phyloP scores from a whole-genome alignment of 1,140 invertebrate genomes.

The Saccostrea cuccullata region DNA sequence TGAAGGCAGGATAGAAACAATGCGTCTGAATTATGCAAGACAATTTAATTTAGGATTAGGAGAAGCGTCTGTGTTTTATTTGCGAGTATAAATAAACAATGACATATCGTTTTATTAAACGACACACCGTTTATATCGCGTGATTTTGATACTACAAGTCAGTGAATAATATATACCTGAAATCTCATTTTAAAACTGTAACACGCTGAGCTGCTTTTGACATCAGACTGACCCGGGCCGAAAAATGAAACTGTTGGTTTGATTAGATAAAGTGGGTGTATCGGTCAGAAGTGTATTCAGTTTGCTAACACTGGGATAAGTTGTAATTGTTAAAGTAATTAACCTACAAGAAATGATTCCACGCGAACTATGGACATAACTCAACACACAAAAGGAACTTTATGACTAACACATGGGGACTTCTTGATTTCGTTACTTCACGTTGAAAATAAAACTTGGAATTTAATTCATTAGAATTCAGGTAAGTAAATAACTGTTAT shows the following conservation, averaged over 20 bases:
- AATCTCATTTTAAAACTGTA: background rate
- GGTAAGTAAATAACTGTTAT: background rate
- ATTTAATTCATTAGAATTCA: slow-evolving; percentile 25
- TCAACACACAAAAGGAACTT: background rate
- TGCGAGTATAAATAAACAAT: background rate
- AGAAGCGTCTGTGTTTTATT: background rate
- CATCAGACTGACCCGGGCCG: background rate
- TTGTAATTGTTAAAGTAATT: background rate
- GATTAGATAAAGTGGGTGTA: slow-evolving; percentile 12
- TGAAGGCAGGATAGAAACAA: background rate
- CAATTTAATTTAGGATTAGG: slow-evolving; percentile 10
- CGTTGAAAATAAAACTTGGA: slow-evolving; percentile 2
- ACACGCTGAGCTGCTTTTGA: background rate
- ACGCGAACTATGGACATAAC: background rate
- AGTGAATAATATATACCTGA: background rate
- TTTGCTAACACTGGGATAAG: background rate
- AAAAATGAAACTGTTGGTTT: slow-evolving; percentile 4
- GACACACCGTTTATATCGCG: background rate
- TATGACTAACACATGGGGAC: no score
- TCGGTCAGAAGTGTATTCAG: background rate
- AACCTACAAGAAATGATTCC: background rate
- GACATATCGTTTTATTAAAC: background rate
- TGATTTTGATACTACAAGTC: background rate
- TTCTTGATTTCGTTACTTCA: background rate
- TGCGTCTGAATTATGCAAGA: background rate